A percentile compares a stretch with the other conserved stretches of the same genome.
phyloP scores from a whole-genome alignment of 2,888 invertebrate species.

The Agrotis puta region DNA sequence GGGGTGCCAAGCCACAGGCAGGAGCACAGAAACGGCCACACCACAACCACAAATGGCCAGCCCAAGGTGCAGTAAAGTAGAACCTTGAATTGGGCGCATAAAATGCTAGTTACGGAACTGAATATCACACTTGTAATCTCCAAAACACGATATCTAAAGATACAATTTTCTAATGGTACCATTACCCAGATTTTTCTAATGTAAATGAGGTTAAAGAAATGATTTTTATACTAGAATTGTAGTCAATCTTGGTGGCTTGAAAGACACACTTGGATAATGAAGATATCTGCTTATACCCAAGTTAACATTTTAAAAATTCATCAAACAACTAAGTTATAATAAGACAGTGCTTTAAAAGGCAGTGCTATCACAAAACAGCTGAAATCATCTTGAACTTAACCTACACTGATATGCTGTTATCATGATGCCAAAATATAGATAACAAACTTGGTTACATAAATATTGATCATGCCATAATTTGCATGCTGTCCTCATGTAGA shows the following conservation, averaged over 20 bases:
- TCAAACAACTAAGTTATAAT: not conserved
- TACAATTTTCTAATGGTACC: too few species aligned
- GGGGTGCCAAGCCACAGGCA: too few species aligned
- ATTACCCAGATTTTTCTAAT: too few species aligned
- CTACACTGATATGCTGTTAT: constrained; percentile 45
- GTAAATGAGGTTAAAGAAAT: not conserved
- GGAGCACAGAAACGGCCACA: too few species aligned
- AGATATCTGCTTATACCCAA: not conserved
- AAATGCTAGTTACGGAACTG: too few species aligned
- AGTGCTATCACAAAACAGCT: constrained; percentile 16
- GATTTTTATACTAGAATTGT: too few species aligned
- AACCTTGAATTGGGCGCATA: too few species aligned
- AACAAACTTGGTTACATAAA: constrained; percentile 55
- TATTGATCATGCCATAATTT: constrained; percentile 35
- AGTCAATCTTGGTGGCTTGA: not conserved
- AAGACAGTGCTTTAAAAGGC: not conserved
- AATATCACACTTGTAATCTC: too few species aligned
- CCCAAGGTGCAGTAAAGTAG: too few species aligned
- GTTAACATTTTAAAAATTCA: not conserved
- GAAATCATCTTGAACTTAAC: constrained; percentile 58
- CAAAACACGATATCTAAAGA: too few species aligned
- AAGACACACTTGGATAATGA: not conserved
- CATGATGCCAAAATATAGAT: constrained; percentile 46
- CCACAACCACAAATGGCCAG: too few species aligned
- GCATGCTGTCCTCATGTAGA: constrained; percentile 1